phyloP scores from a whole-genome alignment of 1,140 invertebrate species.

The Oncopeltus fasciatus region DNA sequence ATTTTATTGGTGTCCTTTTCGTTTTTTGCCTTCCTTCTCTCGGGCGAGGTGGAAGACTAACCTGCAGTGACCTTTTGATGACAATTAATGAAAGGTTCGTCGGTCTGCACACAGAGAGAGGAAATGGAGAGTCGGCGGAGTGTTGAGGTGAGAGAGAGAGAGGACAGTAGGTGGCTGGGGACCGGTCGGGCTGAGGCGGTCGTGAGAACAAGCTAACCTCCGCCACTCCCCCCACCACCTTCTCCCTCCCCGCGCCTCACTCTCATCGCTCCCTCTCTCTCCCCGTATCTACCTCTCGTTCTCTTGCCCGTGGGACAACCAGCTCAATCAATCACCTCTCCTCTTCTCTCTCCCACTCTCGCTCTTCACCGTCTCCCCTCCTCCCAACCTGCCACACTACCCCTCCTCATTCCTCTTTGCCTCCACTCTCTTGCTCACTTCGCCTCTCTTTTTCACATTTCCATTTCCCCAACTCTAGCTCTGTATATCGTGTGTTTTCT shows the following conservation, averaged over 20 bases:
- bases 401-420: neutral
- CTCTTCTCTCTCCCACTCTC: conserved; percentile 19
- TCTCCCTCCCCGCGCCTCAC: conserved; percentile 4
- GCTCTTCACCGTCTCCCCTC: conserved; percentile 18
- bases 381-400: neutral
- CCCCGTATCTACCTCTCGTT: conserved; percentile 1
- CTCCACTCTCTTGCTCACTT: neutral
- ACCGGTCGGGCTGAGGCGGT: neutral
- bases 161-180: neutral
- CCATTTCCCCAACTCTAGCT: too few species aligned
- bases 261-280: conserved; percentile 8
- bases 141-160: too few species aligned
- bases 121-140: too few species aligned
- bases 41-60: too few species aligned
- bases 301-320: conserved; percentile 6
- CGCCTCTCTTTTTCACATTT: conserved; percentile 23
- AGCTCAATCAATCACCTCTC: conserved; percentile 20
- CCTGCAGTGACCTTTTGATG: too few species aligned
- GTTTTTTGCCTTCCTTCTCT: too few species aligned
- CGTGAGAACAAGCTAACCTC: conserved; percentile 12
- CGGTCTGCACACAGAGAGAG: too few species aligned
- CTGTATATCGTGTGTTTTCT: too few species aligned
- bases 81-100: too few species aligned
- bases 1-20: too few species aligned
- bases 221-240: neutral